Evolutionary conservation across 2,113 vertebrate species (phyloP).

Genomic region (Tupaia tana): DNA sequence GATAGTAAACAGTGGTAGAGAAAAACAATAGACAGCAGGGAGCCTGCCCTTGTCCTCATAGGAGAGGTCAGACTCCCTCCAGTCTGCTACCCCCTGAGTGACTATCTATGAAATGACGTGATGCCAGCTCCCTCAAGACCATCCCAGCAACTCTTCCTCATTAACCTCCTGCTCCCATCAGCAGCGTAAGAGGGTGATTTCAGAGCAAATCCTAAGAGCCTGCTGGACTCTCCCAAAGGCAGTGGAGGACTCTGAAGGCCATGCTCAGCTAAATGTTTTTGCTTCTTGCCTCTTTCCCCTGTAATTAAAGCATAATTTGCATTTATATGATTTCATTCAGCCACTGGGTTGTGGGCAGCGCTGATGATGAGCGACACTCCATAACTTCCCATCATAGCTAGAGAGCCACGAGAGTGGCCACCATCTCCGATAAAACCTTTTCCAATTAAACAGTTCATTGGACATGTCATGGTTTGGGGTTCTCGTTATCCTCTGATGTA

Average conservation of each 20-base stretch:
- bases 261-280: slow-evolving; percentile 48
- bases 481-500: slow-evolving; percentile 69
- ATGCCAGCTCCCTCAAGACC: background rate
- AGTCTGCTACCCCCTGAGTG: background rate
- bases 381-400: slow-evolving; percentile 51
- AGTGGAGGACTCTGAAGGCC: slow-evolving; percentile 42
- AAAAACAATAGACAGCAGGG: background rate
- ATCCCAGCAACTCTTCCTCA: background rate
- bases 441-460: slow-evolving; percentile 83
- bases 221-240: slow-evolving; percentile 29
- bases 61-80: background rate
- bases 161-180: background rate
- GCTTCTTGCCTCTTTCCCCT: slow-evolving; percentile 70
- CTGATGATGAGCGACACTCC: slow-evolving; percentile 56
- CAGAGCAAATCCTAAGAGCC: slow-evolving; percentile 13
- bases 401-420: slow-evolving; percentile 36
- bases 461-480: slow-evolving; percentile 69
- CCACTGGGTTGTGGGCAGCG: slow-evolving; percentile 31
- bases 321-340: slow-evolving; percentile 76
- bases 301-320: slow-evolving; percentile 79
- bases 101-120: background rate
- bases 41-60: background rate
- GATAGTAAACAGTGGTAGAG: background rate
- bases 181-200: background rate
- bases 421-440: slow-evolving; percentile 63